Evolutionary conservation across 1,140 invertebrate species (phyloP).

Genomic region (Schlechtendalia chinensis): DNA sequence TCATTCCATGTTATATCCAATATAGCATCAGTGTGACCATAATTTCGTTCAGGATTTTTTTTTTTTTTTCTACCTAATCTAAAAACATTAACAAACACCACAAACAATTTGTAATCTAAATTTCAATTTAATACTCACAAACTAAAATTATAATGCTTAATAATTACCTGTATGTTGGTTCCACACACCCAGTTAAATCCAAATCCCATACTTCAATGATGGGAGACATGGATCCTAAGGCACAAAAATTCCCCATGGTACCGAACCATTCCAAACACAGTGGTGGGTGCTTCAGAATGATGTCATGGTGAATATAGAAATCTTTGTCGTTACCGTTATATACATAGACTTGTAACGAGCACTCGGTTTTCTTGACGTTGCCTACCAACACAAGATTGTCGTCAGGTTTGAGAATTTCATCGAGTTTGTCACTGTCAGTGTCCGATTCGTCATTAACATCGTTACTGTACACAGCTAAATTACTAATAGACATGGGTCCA

Average conservation of each 20-base stretch:
- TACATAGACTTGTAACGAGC: constrained; percentile 84
- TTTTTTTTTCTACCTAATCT: constrained; percentile 76
- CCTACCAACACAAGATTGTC: constrained; percentile 92
- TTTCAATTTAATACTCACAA: no score
- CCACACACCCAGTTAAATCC: constrained; percentile 85
- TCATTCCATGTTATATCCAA: constrained; percentile 89
- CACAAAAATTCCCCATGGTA: constrained; percentile 82
- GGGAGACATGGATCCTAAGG: constrained; percentile 86
- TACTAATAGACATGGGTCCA: constrained; percentile 20
- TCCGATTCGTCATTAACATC: constrained; percentile 54
- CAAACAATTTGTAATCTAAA: neutral
- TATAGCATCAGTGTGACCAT: constrained; percentile 87
- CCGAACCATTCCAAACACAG: constrained; percentile 90
- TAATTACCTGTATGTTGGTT: constrained; percentile 63
- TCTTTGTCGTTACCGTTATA: constrained; percentile 86
- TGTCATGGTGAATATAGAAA: constrained; percentile 91
- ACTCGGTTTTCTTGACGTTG: constrained; percentile 79
- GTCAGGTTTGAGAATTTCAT: constrained; percentile 82
- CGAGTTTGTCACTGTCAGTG: constrained; percentile 83
- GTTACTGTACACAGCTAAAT: constrained; percentile 55
- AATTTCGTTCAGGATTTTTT: constrained; percentile 58
- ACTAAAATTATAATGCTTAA: neutral
- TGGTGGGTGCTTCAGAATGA: constrained; percentile 82
- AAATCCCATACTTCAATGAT: constrained; percentile 94
- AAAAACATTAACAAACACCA: constrained; percentile 56